A percentile compares a stretch with the other conserved stretches of the same genome.
phyloP scores from a whole-genome alignment of 1,140 invertebrate genomes.

The Planococcus citri region DNA sequence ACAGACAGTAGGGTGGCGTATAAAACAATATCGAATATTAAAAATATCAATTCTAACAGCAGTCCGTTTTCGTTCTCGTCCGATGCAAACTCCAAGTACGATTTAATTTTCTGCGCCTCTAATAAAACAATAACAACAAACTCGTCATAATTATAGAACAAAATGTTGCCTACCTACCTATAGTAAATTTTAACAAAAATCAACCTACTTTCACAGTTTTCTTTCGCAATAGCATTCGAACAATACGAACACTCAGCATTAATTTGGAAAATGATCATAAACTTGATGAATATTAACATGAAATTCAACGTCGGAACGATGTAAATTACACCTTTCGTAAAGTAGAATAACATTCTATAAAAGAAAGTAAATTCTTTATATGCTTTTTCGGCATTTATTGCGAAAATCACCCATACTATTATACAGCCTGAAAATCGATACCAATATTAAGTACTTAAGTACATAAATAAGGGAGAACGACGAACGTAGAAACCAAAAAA shows the following conservation, averaged over 20 bases:
- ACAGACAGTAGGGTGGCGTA: background rate
- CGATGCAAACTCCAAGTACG: background rate
- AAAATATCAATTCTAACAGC: background rate
- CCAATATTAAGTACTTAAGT: no score
- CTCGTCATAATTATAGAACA: no score
- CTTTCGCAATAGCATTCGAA: background rate
- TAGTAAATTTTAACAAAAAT: no score
- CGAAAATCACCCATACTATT: no score
- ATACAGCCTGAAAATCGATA: no score
- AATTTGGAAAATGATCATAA: background rate
- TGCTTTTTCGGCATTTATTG: background rate
- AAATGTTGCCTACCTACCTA: no score
- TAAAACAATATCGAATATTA: background rate
- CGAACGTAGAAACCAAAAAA: no score
- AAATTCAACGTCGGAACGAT: background rate
- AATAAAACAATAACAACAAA: no score
- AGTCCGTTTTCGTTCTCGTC: background rate
- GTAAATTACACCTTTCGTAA: background rate
- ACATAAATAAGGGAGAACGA: no score
- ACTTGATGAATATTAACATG: background rate
- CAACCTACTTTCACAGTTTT: background rate
- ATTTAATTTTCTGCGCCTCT: no score
- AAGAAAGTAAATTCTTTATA: background rate
- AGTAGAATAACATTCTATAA: background rate
- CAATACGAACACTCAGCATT: background rate